Base-by-base conservation (phyloP, 2,113 vertebrate species). In the Thinocorus orbignyianus region DNA sequence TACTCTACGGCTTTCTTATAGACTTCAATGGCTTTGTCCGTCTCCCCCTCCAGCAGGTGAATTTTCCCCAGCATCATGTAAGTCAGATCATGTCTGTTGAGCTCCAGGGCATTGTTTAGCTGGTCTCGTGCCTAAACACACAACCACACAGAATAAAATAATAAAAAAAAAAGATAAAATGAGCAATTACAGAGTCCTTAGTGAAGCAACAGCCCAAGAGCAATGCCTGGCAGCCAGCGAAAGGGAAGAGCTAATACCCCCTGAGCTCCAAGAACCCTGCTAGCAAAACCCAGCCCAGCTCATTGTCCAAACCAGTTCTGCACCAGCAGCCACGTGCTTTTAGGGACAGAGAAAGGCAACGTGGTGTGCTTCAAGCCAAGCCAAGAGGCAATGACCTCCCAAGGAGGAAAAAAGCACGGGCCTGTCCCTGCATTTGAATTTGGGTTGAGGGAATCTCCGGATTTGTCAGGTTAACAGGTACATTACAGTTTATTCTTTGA, bases 1-100 rank as follows among this genome's bases (percentile, higher is more conserved):
- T 97, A 99, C 99, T 99, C 99, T 49, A 99, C 97, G 1, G 99
- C 99, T 72, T 97, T 99, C 97, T 98, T 99, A 60, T 99, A 99
- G 92, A 99, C 98, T 68, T 99, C 98, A 6, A 99, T 98, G 93
- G 99, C 99, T 84, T 98, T 98, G 80, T 99, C 98, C 4, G 88
- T 94, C 37, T 99, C 95, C 70, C 99, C 99, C 71, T 99, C 98
- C 97, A 99, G 89, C 35, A 99, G 77, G 81, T 99, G 98, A 68
- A 99, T 98, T 93, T 99, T 99, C 64, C 99, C 99, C 55, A 99
- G 98, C 98, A 98, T 99, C 96, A 98, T 97, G 94, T 99, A 99
- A 10, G 99, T 99, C 97, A 98, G 97, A 88, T 99, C 98, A 4
- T 99, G 99, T 58, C 97, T 99, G 95, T 98, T 98, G 87, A 99